Base-by-base conservation (phyloP, 2,113 vertebrate species). In the Herpetotheres cachinnans region DNA sequence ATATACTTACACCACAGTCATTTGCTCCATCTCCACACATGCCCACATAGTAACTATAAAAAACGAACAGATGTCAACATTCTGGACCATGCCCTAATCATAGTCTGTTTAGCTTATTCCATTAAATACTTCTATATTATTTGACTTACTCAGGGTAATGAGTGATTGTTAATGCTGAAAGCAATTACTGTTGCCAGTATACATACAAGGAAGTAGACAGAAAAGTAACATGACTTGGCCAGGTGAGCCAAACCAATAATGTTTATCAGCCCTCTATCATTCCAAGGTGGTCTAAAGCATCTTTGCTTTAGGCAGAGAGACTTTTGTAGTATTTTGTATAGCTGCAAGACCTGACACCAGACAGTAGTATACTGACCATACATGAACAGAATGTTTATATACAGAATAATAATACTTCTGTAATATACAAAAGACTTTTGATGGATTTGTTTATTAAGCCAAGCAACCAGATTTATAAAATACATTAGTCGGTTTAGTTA, bases 1-100 rank as follows among this genome's bases (percentile, higher is more conserved):
- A 47, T 32, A 58, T 93, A 99, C 99, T 98, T 98, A 99, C 99
- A 38, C 99, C 99, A 97, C 99, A 99, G 95, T 99, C 99, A 67
- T 99, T 99, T 49, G 99, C 99, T 63, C 99, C 99, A 59, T 99
- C 99, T 88, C 99, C 99, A 84, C 99, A 99, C 99, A 99, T 99
- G 59, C 99, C 99, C 81, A 99, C 99, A 94, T 98, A 99, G 97
- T 99, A 99, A 96, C 99, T 99, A 96, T 16, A 86, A 96, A 97
- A 93, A 71, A 44, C 9, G 98, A 97, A 96, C 62, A 71, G 16
- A 84, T 3, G 22, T 92, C 74, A 95, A 25, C 25, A 76, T 63
- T 87, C 50, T 42, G 52, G 22, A 61, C 47, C 56, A 44, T 71
- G 85, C 54, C 73, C 66, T 63, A 59, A 62, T 21, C 55, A 81